phyloP scores from a whole-genome alignment of 2,797 vertebrate species.

The Paratrypauchen microcephalus region DNA sequence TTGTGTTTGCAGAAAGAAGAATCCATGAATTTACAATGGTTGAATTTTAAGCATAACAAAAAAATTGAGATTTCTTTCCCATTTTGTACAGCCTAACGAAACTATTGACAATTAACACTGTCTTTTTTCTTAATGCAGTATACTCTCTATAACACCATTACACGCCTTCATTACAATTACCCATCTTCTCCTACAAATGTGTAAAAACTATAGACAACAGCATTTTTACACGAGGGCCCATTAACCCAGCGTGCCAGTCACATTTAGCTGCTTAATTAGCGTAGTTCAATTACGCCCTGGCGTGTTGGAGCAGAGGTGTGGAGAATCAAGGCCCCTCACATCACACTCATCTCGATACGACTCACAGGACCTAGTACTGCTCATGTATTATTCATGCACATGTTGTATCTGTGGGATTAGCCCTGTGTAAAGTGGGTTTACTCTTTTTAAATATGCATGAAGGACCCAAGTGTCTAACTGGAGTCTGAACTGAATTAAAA shows the following conservation, averaged over 20 bases:
- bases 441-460: slow-evolving; percentile 61
- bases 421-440: slow-evolving; percentile 60
- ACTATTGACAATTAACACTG: neutral
- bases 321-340: slow-evolving; percentile 72
- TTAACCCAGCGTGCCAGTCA: slow-evolving; percentile 41
- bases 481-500: slow-evolving; percentile 27
- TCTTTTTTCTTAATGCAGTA: neutral
- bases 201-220: slow-evolving; percentile 10
- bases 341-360: slow-evolving; percentile 49
- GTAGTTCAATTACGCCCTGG: slow-evolving; percentile 58
- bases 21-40: too few species aligned
- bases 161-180: neutral
- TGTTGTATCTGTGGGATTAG: slow-evolving; percentile 44
- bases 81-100: too few species aligned
- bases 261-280: slow-evolving; percentile 64
- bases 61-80: too few species aligned
- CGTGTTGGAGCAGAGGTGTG: slow-evolving; percentile 62
- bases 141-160: neutral
- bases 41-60: too few species aligned
- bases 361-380: slow-evolving; percentile 41
- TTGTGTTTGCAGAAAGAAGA: too few species aligned
- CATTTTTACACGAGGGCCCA: slow-evolving; percentile 31
- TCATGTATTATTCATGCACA: slow-evolving; percentile 63
- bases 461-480: slow-evolving; percentile 20
- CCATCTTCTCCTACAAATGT: slow-evolving; percentile 4